phyloP scores from a whole-genome alignment of 2,113 vertebrate genomes.

The Acrocephalus arundinaceus region DNA sequence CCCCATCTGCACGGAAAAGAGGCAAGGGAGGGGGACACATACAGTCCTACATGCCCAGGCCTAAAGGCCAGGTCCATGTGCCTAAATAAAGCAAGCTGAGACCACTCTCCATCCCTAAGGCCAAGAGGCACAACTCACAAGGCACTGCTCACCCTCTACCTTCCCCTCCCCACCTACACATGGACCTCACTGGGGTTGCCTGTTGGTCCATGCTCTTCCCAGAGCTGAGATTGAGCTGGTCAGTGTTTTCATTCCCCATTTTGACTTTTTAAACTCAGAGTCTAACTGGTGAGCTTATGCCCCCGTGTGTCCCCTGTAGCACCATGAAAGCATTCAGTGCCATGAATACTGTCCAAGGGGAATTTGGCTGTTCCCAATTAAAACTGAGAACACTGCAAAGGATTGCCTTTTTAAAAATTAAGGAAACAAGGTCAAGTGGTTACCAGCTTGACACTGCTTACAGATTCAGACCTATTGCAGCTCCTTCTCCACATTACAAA shows the following conservation, averaged over 20 bases:
- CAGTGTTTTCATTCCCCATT: neutral
- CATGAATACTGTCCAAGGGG: fast-evolving
- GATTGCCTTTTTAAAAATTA: neutral
- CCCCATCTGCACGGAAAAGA: conserved; percentile 43
- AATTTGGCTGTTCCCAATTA: neutral
- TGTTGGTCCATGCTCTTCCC: neutral
- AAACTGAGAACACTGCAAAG: neutral
- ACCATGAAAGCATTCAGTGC: neutral
- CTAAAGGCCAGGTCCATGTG: neutral
- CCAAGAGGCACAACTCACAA: neutral
- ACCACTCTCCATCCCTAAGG: neutral
- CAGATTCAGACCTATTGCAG: neutral
- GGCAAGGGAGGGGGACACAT: neutral
- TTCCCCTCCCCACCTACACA: fast-evolving
- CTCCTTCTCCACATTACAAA: neutral
- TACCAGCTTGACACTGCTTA: neutral
- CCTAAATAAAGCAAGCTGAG: neutral
- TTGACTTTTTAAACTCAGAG: neutral
- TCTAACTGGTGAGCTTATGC: neutral
- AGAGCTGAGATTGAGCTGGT: neutral
- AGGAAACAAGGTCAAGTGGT: neutral
- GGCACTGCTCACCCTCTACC: neutral
- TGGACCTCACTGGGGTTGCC: fast-evolving
- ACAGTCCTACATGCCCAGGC: neutral
- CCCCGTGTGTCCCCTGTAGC: neutral